These are phyloP conservation scores for Xylocampa areola DNA, from an alignment of 2,888 invertebrate species.

Conservation along the genomic window DNA sequence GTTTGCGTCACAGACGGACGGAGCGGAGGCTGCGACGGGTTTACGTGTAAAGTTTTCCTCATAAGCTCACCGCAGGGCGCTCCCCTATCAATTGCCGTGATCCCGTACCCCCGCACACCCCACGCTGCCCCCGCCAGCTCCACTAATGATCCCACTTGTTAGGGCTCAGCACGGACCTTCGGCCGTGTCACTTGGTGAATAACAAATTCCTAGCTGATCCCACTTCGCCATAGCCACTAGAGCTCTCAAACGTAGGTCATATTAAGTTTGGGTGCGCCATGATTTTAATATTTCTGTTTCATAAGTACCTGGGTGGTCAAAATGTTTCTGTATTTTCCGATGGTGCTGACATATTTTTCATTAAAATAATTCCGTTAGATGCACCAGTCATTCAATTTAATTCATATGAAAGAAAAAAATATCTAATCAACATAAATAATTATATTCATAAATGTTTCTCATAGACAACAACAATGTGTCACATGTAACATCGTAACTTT, in stretches of 20 bases:
- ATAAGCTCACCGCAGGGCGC: constrained; percentile 84
- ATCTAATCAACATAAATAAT: no score
- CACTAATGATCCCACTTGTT: constrained; percentile 89
- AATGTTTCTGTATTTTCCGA: no score
- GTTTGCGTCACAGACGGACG: constrained; percentile 61
- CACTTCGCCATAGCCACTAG: constrained; percentile 69
- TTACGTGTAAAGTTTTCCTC: constrained; percentile 87
- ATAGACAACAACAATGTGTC: no score
- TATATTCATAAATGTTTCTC: no score
- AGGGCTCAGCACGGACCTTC: constrained; percentile 87
- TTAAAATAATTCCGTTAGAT: no score
- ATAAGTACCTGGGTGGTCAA: no score
- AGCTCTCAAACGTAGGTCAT: constrained; percentile 66
- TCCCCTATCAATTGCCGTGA: constrained; percentile 86
- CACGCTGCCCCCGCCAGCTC: constrained; percentile 65
- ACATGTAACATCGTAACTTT: no score
- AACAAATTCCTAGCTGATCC: constrained; percentile 86
- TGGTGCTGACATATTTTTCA: no score
- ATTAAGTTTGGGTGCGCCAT: constrained; percentile 56
- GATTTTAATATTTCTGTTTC: constrained; percentile 39
- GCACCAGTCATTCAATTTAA: no score
- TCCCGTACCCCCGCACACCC: constrained; percentile 58
- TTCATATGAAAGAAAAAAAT: no score
- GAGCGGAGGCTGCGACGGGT: constrained; percentile 72
- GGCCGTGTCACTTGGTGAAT: constrained; percentile 86